A percentile compares a stretch with the other conserved stretches of the same genome.
These are phyloP conservation scores for Perca flavescens DNA, from an alignment of 2,113 vertebrate genomes.

Conservation along the genomic window DNA sequence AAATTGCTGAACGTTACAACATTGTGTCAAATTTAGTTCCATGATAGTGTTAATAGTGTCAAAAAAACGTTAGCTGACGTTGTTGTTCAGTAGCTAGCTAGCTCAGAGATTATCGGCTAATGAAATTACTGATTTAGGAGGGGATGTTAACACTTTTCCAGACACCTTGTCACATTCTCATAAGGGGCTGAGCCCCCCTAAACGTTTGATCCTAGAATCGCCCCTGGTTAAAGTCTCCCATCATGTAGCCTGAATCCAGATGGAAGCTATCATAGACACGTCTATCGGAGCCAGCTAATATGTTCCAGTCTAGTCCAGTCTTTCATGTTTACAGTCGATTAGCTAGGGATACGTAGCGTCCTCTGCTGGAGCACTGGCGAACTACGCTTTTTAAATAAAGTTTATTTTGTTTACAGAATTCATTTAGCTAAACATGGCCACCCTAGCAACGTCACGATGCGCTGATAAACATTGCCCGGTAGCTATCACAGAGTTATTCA, in stretches of 20 bases:
- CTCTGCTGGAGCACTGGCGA: constrained; percentile 31
- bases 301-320: neutral
- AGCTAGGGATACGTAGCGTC: neutral
- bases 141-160: no score
- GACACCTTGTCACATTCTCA: no score
- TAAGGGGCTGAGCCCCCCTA: no score
- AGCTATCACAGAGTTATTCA: neutral
- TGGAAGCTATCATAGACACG: neutral
- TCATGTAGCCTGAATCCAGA: neutral
- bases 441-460: constrained; percentile 71
- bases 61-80: no score
- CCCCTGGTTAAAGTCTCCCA: constrained; percentile 16
- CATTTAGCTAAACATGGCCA: constrained; percentile 68
- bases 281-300: no score
- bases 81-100: no score
- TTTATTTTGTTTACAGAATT: constrained; percentile 40
- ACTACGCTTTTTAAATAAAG: constrained; percentile 53
- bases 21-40: no score
- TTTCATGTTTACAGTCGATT: neutral
- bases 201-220: no score
- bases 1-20: no score
- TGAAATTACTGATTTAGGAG: no score
- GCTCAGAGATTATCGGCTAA: no score
- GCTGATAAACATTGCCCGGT: constrained; percentile 42
- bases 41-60: no score